Base-by-base conservation (phyloP, 2,888 invertebrate species). In the Leptura quadrifasciata region DNA sequence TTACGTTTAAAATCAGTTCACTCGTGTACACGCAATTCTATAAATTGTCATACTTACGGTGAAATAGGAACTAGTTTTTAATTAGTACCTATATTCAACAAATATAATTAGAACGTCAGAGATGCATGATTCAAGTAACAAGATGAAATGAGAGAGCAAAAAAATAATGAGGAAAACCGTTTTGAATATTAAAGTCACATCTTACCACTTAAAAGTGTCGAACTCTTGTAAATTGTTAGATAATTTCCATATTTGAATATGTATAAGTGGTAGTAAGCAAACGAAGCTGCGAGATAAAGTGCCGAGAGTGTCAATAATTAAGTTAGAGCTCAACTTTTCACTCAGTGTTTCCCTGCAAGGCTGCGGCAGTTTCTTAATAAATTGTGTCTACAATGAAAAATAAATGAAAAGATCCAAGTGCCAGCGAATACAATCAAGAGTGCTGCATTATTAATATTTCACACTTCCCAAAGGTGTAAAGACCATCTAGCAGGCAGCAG, bases 191-290 rank as follows among this genome's bases (percentile, higher is more conserved):
- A 73, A 74, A 73, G 73, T 61, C 75, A 67, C 76, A 78, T 76
- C 72, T 58, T 31, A 67, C 57, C 78, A 78, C 81, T 82, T 75
- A 79, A 76, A 78, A 76, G 79, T 81, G 81, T 81, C 81, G 81
- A 81, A 81, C 81, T 80, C 77, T 77, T 79, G 80, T 82, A 80
- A 82, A 82, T 81, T 80, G 79, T 75, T 73, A 35, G 78, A 75
- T 79, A 76, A 83, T 83, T 83, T 82, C 80, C 82, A 82, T 83
- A 83, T 82, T 76, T 83, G 82, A 83, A 83, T 83, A 83, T 83
- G 82, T 82, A 83, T 83, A 78, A 79, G 77, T 76, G 78, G 81
- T 79, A 75, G 77, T 69, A 77, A 80, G 76, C 75, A 78, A 82
- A 81, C 80, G 78, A 76, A 76, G 76, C 77, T 68, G 74, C 58